phyloP scores from a whole-genome alignment of 2,888 invertebrate species.

The Periphyllus acericola region DNA sequence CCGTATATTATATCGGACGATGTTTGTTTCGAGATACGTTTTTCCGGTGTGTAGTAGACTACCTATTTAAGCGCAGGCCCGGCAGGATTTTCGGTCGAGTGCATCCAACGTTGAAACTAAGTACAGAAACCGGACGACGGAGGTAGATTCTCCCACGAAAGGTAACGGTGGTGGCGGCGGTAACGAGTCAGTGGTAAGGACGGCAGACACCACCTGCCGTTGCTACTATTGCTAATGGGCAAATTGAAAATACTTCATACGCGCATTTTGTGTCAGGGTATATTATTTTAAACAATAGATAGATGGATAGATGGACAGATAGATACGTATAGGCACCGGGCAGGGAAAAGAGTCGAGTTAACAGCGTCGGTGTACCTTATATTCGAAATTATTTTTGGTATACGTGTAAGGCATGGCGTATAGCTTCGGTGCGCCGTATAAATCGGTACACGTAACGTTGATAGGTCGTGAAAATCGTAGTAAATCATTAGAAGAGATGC shows the following conservation, averaged over 20 bases:
- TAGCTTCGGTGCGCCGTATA: neutral
- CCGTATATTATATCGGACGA: neutral
- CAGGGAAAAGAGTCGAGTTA: neutral
- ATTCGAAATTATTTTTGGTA: neutral
- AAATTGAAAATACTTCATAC: neutral
- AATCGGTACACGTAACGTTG: neutral
- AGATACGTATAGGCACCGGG: neutral
- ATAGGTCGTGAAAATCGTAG: neutral
- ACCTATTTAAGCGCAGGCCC: neutral
- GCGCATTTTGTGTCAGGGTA: neutral
- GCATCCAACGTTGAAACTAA: conserved; percentile 42
- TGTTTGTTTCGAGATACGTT: conserved; percentile 29
- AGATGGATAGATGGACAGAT: neutral
- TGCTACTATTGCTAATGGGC: conserved; percentile 4
- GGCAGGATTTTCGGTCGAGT: conserved; percentile 60
- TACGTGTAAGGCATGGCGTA: neutral
- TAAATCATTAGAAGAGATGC: neutral
- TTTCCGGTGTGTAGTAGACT: conserved; percentile 33
- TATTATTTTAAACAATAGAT: conserved; percentile 8
- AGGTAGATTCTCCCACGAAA: conserved; percentile 47
- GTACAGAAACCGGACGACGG: conserved; percentile 31
- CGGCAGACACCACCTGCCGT: conserved; percentile 30
- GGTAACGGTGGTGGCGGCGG: conserved; percentile 32
- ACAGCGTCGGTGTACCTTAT: neutral
- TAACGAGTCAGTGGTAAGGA: conserved; percentile 16